phyloP scores from a whole-genome alignment of 1,140 invertebrate genomes.

The Drosophila kanapiae region DNA sequence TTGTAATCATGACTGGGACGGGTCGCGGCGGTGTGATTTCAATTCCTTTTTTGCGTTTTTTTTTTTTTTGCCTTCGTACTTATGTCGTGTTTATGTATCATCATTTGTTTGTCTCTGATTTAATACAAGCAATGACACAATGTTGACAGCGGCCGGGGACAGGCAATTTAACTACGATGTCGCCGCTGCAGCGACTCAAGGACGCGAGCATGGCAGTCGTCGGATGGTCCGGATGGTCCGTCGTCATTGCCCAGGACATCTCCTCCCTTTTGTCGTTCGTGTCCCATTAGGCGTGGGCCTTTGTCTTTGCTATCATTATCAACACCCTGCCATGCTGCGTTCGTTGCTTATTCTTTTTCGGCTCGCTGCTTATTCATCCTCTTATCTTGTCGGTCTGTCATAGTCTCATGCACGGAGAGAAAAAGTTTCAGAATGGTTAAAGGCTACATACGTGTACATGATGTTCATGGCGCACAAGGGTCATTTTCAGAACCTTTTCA shows the following conservation, averaged over 20 bases:
- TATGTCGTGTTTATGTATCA: slow-evolving; percentile 28
- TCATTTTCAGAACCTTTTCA: neutral
- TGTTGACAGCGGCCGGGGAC: slow-evolving; percentile 57
- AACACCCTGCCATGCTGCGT: slow-evolving; percentile 62
- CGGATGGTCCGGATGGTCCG: slow-evolving; percentile 12
- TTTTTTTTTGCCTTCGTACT: slow-evolving; percentile 12
- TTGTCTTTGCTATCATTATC: slow-evolving; percentile 76
- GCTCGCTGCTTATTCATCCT: slow-evolving; percentile 14
- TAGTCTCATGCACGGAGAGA: slow-evolving; percentile 8
- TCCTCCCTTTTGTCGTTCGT: slow-evolving; percentile 11
- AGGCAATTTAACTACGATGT: slow-evolving; percentile 76
- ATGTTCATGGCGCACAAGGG: slow-evolving; percentile 2
- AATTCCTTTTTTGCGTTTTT: too few relatives aligned
- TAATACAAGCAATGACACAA: slow-evolving; percentile 64
- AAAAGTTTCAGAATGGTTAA: neutral
- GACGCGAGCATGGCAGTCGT: slow-evolving; percentile 34
- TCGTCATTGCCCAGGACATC: slow-evolving; percentile 2
- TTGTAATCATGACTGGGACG: too few relatives aligned
- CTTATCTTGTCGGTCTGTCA: neutral
- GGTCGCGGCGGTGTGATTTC: too few relatives aligned
- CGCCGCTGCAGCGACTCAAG: slow-evolving; percentile 59
- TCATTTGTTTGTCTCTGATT: slow-evolving; percentile 70
- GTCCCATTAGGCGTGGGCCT: slow-evolving; percentile 58
- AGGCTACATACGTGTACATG: slow-evolving; percentile 10
- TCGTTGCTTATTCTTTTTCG: slow-evolving; percentile 20